Evolutionary conservation across 2,888 invertebrate species (phyloP).

Genomic region (Watsonalla binaria): DNA sequence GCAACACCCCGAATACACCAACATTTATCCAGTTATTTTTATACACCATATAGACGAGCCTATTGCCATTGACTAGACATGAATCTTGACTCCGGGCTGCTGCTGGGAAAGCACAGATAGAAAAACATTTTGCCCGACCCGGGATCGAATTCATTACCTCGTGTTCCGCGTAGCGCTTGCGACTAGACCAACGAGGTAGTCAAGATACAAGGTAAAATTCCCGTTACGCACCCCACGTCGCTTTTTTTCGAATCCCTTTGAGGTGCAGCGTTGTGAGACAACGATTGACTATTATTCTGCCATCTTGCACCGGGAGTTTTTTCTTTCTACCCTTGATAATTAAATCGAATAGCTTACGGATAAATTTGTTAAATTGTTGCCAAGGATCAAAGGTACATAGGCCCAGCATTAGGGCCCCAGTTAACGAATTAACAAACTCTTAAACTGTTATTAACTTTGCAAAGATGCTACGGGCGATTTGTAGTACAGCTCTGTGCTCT

Average conservation of each 20-base stretch:
- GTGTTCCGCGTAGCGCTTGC: no score
- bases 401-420: constrained; percentile 7
- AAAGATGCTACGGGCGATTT: constrained; percentile 16
- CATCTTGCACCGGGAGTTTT: background rate
- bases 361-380: constrained; percentile 27
- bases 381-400: constrained; percentile 34
- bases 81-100: no score
- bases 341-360: constrained; percentile 35
- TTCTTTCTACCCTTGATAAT: constrained; percentile 20
- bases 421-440: constrained; percentile 28
- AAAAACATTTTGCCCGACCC: no score
- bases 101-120: no score
- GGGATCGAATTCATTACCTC: no score
- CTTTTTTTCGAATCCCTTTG: background rate
- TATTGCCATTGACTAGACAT: no score
- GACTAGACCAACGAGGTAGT: no score
- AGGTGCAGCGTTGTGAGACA: background rate
- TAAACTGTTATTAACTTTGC: constrained; percentile 21
- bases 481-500: constrained; percentile 7
- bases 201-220: background rate
- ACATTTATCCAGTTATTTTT: no score
- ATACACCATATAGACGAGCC: no score
- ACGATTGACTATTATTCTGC: background rate
- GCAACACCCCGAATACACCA: no score
- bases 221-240: background rate